Evolutionary conservation across 2,113 vertebrate species (phyloP).

Genomic region (Caranx ignobilis): DNA sequence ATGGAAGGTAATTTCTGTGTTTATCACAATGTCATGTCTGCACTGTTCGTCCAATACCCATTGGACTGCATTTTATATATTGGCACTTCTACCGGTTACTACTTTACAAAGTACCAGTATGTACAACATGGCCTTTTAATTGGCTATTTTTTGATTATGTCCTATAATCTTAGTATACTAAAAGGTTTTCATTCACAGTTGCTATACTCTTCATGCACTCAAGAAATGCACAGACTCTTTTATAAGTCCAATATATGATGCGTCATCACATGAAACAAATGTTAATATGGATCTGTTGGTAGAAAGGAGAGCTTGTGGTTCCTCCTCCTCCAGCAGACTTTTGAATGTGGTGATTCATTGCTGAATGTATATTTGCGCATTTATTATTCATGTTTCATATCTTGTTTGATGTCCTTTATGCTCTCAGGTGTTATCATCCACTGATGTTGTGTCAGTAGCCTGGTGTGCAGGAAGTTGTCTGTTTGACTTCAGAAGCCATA

Average conservation of each 20-base stretch:
- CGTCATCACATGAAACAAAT: background rate
- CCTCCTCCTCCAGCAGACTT: background rate
- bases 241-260: background rate
- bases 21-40: background rate
- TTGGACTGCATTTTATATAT: no score
- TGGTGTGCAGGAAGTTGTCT: background rate
- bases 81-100: no score
- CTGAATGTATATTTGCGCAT: background rate
- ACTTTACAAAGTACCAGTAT: slow-evolving; percentile 1
- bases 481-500: background rate
- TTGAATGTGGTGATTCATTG: background rate
- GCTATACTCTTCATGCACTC: background rate
- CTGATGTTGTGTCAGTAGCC: background rate
- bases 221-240: background rate
- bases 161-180: background rate
- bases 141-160: background rate
- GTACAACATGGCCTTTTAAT: background rate
- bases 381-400: slow-evolving; percentile 15
- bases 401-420: slow-evolving; percentile 5
- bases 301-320: background rate
- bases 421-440: background rate
- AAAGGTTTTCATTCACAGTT: slow-evolving; percentile 16
- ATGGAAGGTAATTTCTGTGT: background rate
- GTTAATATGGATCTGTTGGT: background rate
- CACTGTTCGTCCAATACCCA: background rate